Evolutionary conservation across 2,113 vertebrate genomes (phyloP), one percentile per base, ranked within the genome.

Genomic region (Peucedramus taeniatus): DNA sequence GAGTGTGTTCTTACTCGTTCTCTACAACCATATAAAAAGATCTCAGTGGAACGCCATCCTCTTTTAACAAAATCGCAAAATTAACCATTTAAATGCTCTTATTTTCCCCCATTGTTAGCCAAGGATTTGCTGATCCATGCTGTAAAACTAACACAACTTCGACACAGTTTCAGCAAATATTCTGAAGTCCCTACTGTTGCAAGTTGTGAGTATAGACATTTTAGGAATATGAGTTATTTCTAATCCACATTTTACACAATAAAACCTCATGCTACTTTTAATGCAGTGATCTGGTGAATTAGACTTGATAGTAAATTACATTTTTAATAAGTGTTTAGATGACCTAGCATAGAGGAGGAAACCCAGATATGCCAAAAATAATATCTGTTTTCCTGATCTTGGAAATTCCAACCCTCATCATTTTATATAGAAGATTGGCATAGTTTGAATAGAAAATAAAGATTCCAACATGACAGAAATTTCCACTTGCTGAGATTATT

Each of bases 251-350:
- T 93, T 94, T 45, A 42, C 13, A n/a, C 28, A 79, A 82, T 49
- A 57, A 89, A 92, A 53, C 13, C 6, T 7, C 35, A 35, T 51
- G 49, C 60, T 79, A 51, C 53, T 86, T 56, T 42, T 63, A 83
- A 42, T 65, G 22, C 40, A 87, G 18, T 40, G 31, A 89, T 72
- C 59, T 92, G 37, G 83, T 78, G 72, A 94, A 91, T 90, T 47
- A 81, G 35, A 66, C 57, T 93, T 74, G 88, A 76, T 95, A 65
- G 54, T 83, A 97, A 97, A 96, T 96, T n/a, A 86, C 66, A 61
- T 35, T 91, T 97, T 97, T 94, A 94, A 94, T 95, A 86, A 88
- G 42, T 94, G 82, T 94, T 97, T 89, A 80, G 63, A 66, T 50
- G 77, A 85, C 83, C 49, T 88, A 70, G 28, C 28, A 76, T 59